Evolutionary conservation across 2,113 vertebrate species (phyloP).

Genomic region (Microtus richardsoni): DNA sequence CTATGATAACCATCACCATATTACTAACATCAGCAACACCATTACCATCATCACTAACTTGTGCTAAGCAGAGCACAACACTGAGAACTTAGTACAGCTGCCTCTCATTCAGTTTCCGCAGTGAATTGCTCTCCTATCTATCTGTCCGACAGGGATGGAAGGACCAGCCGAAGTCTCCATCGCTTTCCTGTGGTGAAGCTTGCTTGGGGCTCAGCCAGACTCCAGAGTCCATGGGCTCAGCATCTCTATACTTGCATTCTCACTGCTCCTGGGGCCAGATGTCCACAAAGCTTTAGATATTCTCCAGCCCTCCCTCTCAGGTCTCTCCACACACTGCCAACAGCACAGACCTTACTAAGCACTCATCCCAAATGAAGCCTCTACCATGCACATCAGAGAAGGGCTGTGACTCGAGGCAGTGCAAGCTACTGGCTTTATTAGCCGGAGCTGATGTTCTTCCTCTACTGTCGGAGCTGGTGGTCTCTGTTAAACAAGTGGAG

Average conservation of each 20-base stretch:
- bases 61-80: background rate
- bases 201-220: background rate
- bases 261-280: too few relatives aligned
- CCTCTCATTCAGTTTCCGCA: background rate
- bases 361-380: too few relatives aligned
- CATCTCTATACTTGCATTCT: too few relatives aligned
- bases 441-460: background rate
- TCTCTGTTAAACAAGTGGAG: background rate
- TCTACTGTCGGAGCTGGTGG: accelerated
- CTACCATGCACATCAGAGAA: background rate
- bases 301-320: background rate
- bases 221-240: background rate
- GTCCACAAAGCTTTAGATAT: too few relatives aligned
- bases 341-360: background rate
- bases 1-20: too few relatives aligned
- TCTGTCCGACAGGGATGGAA: too few relatives aligned
- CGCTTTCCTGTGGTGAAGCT: background rate
- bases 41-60: background rate
- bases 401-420: background rate
- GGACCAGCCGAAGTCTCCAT: background rate
- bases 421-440: too few relatives aligned
- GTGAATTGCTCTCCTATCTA: background rate
- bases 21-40: too few relatives aligned
- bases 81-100: background rate
- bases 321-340: background rate